A percentile compares a stretch with the other conserved stretches of the same genome.
These are phyloP conservation scores for Phocoena sinus DNA, from an alignment of 2,113 vertebrate genomes.

Conservation along the genomic window DNA sequence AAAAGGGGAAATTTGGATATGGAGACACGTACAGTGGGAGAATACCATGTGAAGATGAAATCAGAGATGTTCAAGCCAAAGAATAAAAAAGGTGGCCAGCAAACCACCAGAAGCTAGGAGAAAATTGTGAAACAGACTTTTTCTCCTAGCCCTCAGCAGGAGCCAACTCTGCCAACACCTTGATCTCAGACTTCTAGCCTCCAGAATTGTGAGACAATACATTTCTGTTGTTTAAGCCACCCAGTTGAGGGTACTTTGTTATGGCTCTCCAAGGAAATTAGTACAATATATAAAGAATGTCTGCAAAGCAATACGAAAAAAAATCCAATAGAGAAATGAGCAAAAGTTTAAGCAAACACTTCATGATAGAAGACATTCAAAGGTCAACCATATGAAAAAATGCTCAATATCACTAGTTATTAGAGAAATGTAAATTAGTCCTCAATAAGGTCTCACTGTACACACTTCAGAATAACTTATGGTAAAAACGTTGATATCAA, in stretches of 20 bases:
- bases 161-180: not conserved
- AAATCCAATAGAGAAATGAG: not conserved
- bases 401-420: not conserved
- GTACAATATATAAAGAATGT: not conserved
- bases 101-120: not conserved
- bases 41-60: not conserved
- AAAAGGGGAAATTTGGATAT: not conserved
- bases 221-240: not conserved
- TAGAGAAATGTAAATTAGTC: not conserved
- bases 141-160: not conserved
- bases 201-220: not conserved
- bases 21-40: not conserved
- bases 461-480: not conserved
- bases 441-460: not conserved
- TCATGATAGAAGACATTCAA: conserved; percentile 16
- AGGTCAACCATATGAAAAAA: not conserved
- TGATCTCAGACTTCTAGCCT: not conserved
- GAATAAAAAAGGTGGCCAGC: not conserved
- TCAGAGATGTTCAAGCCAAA: not conserved
- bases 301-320: not conserved
- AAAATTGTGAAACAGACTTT: not conserved
- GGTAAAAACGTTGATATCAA: not conserved
- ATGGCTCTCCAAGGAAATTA: not conserved
- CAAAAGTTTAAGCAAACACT: not conserved
- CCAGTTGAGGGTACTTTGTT: not conserved